Percentiles rank a stretch among this genome's conserved stretches.
Evolutionary conservation across 1,140 invertebrate genomes (phyloP).

Genomic region (Lucilia sericata): DNA sequence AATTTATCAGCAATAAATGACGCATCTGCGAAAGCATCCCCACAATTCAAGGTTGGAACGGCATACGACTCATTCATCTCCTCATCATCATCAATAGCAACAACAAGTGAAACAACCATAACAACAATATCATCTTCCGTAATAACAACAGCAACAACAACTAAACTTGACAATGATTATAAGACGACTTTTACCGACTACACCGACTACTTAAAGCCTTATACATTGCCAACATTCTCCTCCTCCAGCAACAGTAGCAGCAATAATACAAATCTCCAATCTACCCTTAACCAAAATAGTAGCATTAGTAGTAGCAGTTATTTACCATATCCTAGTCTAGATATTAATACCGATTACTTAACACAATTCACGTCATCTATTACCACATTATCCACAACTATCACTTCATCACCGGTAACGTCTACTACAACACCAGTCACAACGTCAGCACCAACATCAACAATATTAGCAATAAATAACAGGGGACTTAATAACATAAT

Average conservation of each 20-base stretch:
- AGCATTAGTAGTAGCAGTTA: neutral
- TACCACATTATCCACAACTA: neutral
- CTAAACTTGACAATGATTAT: neutral
- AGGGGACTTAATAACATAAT: neutral
- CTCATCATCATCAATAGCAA: neutral
- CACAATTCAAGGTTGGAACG: neutral
- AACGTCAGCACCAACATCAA: neutral
- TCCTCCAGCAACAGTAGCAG: neutral
- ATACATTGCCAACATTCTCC: neutral
- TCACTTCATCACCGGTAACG: neutral
- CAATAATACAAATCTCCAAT: neutral
- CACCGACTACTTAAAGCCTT: neutral
- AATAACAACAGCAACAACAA: too few relatives aligned
- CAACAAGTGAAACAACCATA: neutral
- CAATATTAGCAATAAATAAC: neutral
- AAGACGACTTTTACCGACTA: neutral
- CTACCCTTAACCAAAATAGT: neutral
- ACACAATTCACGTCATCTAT: neutral
- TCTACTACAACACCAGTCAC: neutral
- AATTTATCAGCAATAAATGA: neutral
- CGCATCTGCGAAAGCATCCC: neutral
- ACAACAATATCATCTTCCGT: neutral
- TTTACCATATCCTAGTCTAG: constrained; percentile 18
- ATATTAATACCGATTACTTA: neutral
- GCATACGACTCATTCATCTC: neutral